These are phyloP conservation scores for Spialia ferax DNA, from an alignment of 2,888 invertebrate genomes.

Conservation along the genomic window DNA sequence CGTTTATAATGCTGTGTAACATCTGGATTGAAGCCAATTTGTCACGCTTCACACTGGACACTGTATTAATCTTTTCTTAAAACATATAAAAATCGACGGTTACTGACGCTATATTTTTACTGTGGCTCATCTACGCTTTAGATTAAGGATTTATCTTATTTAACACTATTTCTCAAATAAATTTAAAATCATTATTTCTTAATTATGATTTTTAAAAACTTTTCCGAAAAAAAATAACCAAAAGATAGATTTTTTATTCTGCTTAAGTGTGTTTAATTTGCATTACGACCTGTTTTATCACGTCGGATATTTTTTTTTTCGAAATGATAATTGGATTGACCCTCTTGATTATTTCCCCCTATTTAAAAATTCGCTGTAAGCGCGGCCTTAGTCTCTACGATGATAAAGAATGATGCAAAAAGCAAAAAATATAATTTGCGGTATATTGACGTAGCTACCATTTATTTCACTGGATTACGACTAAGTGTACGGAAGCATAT, in stretches of 20 bases:
- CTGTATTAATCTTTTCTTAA: constrained; percentile 14
- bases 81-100: constrained; percentile 6
- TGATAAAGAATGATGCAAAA: not conserved
- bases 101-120: not conserved
- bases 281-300: too few relatives aligned
- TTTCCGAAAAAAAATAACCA: too few relatives aligned
- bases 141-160: too few relatives aligned
- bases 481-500: constrained; percentile 23
- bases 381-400: not conserved
- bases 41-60: constrained; percentile 47
- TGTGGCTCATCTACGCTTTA: too few relatives aligned
- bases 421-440: constrained; percentile 13
- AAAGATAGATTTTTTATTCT: too few relatives aligned
- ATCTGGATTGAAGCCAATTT: constrained; percentile 62
- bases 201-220: too few relatives aligned
- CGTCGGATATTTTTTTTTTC: too few relatives aligned
- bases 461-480: constrained; percentile 19
- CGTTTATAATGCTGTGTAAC: constrained; percentile 50
- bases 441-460: constrained; percentile 13
- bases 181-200: too few relatives aligned
- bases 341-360: too few relatives aligned
- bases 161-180: too few relatives aligned
- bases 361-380: constrained; percentile 2
- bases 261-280: too few relatives aligned
- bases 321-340: too few relatives aligned